Evolutionary conservation across 2,888 invertebrate species (phyloP).

Genomic region (Chymomyza procnemis): DNA sequence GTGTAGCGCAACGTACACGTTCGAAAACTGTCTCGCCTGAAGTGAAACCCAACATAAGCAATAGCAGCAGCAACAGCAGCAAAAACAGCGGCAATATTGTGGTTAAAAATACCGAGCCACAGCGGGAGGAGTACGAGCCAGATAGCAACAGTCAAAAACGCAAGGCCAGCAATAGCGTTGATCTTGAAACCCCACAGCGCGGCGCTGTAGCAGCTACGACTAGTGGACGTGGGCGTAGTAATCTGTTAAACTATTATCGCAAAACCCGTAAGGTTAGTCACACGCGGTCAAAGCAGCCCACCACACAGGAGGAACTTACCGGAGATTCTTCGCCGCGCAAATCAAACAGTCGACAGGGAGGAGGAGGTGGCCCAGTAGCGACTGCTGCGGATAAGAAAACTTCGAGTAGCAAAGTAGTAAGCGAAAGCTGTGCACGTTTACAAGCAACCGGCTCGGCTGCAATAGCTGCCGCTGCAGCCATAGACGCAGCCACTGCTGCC

Average conservation of each 20-base stretch:
- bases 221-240: constrained; percentile 48
- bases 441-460: constrained; percentile 46
- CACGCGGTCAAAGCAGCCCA: constrained; percentile 42
- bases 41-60: constrained; percentile 61
- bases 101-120: constrained; percentile 29
- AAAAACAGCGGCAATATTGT: constrained; percentile 32
- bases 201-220: constrained; percentile 29
- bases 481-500: constrained; percentile 33
- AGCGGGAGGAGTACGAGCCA: constrained; percentile 1
- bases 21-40: constrained; percentile 74
- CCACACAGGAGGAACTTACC: background rate
- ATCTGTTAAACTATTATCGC: constrained; percentile 77
- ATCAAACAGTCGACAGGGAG: background rate
- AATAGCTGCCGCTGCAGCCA: constrained; percentile 52
- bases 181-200: constrained; percentile 50
- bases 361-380: constrained; percentile 10
- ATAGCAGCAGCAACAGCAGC: constrained; percentile 49
- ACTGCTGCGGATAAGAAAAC: constrained; percentile 12
- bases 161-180: constrained; percentile 26
- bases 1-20: constrained; percentile 77
- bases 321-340: background rate
- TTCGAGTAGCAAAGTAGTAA: constrained; percentile 23
- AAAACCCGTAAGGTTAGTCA: constrained; percentile 76
- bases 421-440: constrained; percentile 34
- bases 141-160: constrained; percentile 18